Percentiles rank a stretch among this genome's conserved stretches.
Conservation (phyloP, 37 sponge, comb jelly and placozoan species). For the Mnemiopsis leidyi region DNA sequence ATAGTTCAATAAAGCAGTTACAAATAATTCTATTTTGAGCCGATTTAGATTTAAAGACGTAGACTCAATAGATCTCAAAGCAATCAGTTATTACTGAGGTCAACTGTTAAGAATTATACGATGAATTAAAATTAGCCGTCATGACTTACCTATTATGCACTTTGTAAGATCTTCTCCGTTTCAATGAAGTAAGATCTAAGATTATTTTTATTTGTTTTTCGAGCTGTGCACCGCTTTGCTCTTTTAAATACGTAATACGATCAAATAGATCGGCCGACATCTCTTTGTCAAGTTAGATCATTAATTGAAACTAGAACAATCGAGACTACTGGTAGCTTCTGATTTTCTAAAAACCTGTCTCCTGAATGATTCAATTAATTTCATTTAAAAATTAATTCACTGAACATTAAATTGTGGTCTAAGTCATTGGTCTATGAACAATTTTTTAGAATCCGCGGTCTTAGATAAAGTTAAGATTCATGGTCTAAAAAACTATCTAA, state of each 20-base stretch:
- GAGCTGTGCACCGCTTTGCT: neutral
- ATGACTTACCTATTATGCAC: neutral
- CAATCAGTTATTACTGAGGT: neutral
- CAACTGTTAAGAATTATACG: neutral
- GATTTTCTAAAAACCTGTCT: too few relatives aligned
- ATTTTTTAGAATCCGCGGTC: too few relatives aligned
- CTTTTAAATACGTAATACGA: neutral
- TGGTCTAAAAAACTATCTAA: too few relatives aligned
- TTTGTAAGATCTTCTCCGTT: neutral
- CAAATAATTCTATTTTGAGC: neutral
- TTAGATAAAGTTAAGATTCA: too few relatives aligned
- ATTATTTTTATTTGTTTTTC: neutral
- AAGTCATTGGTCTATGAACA: too few relatives aligned
- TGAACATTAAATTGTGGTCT: too few relatives aligned
- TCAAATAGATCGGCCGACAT: neutral
- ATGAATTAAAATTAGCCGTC: neutral
- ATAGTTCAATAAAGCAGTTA: too few relatives aligned
- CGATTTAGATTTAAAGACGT: neutral
- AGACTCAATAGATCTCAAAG: neutral
- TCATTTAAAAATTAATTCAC: too few relatives aligned
- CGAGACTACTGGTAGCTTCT: too few relatives aligned
- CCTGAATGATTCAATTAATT: too few relatives aligned
- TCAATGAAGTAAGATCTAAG: neutral
- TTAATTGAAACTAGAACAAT: too few relatives aligned
- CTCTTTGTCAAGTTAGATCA: too few relatives aligned